phyloP scores from a whole-genome alignment of 2,888 invertebrate species.

The Agrotis clavis region DNA sequence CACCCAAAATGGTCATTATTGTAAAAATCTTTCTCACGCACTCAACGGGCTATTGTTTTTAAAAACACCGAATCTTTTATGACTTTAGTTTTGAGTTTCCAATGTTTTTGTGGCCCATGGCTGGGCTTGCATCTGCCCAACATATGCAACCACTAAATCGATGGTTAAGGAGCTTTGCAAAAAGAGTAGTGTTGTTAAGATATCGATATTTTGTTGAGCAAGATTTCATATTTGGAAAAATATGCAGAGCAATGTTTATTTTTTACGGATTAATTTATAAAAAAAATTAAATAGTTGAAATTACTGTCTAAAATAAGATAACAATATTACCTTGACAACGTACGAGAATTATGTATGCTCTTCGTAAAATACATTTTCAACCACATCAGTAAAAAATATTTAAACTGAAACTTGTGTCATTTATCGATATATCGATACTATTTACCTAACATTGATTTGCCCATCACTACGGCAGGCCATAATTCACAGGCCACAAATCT shows the following conservation, averaged over 20 bases:
- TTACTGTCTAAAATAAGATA: no score
- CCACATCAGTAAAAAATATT: background rate
- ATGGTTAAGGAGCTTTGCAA: slow-evolving; percentile 82
- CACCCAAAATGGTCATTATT: slow-evolving; percentile 31
- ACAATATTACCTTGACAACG: no score
- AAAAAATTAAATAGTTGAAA: no score
- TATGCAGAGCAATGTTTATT: no score
- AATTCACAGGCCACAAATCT: slow-evolving; percentile 88
- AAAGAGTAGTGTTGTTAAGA: slow-evolving; percentile 75
- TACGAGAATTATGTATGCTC: no score
- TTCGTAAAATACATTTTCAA: background rate
- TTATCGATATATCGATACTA: slow-evolving; percentile 68
- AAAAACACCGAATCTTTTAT: slow-evolving; percentile 73
- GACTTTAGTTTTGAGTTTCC: slow-evolving; percentile 72
- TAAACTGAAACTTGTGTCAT: background rate
- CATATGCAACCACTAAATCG: slow-evolving; percentile 85
- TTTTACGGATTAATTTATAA: no score
- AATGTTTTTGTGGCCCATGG: slow-evolving; percentile 75
- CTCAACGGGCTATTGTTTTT: slow-evolving; percentile 78
- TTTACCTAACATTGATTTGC: slow-evolving; percentile 50
- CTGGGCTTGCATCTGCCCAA: slow-evolving; percentile 83
- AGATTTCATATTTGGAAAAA: no score
- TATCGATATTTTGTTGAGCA: slow-evolving; percentile 35
- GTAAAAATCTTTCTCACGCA: slow-evolving; percentile 57
- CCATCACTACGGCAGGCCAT: slow-evolving; percentile 76